Percentiles rank a stretch among this genome's conserved stretches.
phyloP scores from a whole-genome alignment of 2,888 invertebrate species.

The Fragum whitleyi region DNA sequence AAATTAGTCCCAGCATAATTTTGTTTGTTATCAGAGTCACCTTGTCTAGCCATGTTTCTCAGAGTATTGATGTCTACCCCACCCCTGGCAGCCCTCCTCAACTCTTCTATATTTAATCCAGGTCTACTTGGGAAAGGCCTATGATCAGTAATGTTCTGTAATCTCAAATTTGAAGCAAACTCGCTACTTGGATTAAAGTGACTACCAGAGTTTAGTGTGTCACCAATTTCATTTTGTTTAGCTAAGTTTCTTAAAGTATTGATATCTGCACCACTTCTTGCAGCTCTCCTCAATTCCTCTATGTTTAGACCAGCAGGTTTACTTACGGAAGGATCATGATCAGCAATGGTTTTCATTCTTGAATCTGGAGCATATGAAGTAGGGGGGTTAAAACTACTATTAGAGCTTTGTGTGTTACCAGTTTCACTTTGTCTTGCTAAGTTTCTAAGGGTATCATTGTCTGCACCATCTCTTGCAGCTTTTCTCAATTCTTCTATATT shows the following conservation, averaged over 20 bases:
- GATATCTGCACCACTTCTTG: background rate
- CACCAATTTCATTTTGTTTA: background rate
- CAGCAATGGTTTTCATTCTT: too few species aligned
- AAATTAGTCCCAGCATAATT: too few species aligned
- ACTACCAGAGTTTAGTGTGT: too few species aligned
- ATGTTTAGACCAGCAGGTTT: background rate
- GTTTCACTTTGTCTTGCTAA: constrained; percentile 31
- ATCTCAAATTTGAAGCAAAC: background rate
- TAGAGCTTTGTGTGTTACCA: too few species aligned
- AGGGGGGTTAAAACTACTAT: too few species aligned
- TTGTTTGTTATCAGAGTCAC: too few species aligned
- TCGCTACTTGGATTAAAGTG: background rate
- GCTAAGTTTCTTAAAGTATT: background rate
- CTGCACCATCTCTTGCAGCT: constrained; percentile 51
- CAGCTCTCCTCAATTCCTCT: background rate
- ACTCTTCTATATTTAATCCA: background rate
- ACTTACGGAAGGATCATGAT: background rate
- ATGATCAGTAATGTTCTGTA: too few species aligned
- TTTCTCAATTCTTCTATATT: constrained; percentile 50
- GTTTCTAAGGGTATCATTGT: constrained; percentile 47
- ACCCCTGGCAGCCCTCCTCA: background rate
- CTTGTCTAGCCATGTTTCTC: background rate
- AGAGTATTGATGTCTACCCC: background rate
- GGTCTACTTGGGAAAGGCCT: background rate
- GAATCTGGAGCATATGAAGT: too few species aligned